Base-by-base conservation (phyloP, 2,113 vertebrate species). In the Setophaga kirtlandii region DNA sequence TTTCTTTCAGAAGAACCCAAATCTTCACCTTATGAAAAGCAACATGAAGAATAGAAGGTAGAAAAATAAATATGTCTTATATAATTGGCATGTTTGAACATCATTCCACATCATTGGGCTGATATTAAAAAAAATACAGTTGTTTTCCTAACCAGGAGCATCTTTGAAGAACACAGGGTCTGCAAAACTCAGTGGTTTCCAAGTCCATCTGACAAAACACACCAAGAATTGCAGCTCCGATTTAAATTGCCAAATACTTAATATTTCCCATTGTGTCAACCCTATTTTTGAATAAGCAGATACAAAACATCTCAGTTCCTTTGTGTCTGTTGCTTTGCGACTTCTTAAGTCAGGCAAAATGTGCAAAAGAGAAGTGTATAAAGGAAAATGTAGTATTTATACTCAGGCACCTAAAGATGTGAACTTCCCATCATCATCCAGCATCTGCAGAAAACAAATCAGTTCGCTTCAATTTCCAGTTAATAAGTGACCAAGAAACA, bases 201-300 rank as follows among this genome's bases (percentile, higher is more conserved):
- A 84, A 75, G 74, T 86, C 69, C 85, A 28, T 50, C 77, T 89
- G 70, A 74, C 63, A 94, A 78, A 78, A 83, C 47, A 85, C 27
- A 70, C 0, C 0, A 22, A 80, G 27, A 83, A 7, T 8, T 89
- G 59, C 24, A 80, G 41, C n/a, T 76, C 19, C 35, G 39, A 92
- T 83, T 83, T 95, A 91, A 96, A 93, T 91, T 91, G 67, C 70
- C 55, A 95, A 88, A 68, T 75, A 65, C 23, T 55, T 83, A 9
- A 62, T 30, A 16, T 71, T 90, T 80, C 33, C 47, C 69, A 6
- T 42, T 37, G 19, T 46, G 33, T 15, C 58, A 53, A 95, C 68
- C 27, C 13, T 23, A 23, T 60, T 70, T 93, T 89, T 73, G 42
- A 90, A 83, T 12, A 10, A 75, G 13, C 31, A 76, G 73, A 58